These are phyloP conservation scores for Dicrurus megarhynchus DNA, from an alignment of 2,113 vertebrate species.

Conservation along the genomic window DNA sequence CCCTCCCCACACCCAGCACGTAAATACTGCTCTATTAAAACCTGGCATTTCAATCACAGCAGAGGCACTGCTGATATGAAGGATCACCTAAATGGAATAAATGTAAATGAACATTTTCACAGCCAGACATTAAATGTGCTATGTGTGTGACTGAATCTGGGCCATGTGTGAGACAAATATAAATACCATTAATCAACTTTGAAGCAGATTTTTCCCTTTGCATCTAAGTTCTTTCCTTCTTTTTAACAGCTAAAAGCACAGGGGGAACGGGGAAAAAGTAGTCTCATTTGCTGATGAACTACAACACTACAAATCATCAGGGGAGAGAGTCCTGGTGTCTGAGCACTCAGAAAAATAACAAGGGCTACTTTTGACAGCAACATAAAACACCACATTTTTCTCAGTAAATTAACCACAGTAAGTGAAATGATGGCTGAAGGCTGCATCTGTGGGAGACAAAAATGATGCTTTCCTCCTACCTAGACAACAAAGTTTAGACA, in stretches of 20 bases:
- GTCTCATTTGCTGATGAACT: background rate
- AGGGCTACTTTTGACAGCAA: background rate
- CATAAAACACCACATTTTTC: background rate
- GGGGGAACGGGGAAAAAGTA: background rate
- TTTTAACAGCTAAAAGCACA: background rate
- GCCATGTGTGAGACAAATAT: background rate
- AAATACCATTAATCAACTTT: background rate
- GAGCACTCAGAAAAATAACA: background rate
- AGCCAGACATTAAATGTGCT: background rate
- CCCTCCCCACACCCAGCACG: background rate
- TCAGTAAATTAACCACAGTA: slow-evolving; percentile 10
- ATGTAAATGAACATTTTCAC: background rate
- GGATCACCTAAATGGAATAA: background rate
- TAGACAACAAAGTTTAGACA: background rate
- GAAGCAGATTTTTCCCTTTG: background rate
- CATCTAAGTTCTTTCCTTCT: background rate
- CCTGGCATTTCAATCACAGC: background rate
- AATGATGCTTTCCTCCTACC: background rate
- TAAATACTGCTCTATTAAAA: background rate
- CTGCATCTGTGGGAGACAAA: background rate
- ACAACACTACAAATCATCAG: background rate
- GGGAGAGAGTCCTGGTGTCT: background rate
- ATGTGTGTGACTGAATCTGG: background rate
- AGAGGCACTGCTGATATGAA: background rate
- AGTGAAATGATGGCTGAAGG: background rate